phyloP scores from a whole-genome alignment of 1,140 invertebrate species.

The Drosophila lacteicornis region DNA sequence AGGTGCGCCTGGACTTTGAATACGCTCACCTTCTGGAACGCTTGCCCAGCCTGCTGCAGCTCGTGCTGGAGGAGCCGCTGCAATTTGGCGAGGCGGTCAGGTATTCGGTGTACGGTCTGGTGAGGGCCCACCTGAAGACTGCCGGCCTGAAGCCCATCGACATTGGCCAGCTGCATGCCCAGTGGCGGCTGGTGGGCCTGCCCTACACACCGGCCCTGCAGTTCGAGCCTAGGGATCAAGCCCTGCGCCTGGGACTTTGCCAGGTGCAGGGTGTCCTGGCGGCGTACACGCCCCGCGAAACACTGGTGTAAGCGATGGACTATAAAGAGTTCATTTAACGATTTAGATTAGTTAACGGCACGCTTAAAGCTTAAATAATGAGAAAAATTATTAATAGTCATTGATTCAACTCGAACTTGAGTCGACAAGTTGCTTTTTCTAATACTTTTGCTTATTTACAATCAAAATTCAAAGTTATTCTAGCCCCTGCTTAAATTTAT shows the following conservation, averaged over 20 bases:
- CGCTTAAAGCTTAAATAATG: too few relatives aligned
- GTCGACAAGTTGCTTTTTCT: too few relatives aligned
- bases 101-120: constrained; percentile 59
- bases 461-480: too few relatives aligned
- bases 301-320: constrained; percentile 57
- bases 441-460: too few relatives aligned
- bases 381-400: too few relatives aligned
- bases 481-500: too few relatives aligned
- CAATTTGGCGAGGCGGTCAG: constrained; percentile 71
- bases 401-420: too few relatives aligned
- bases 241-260: constrained; percentile 50
- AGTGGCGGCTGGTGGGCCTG: constrained; percentile 65
- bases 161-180: constrained; percentile 70
- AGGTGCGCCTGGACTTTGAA: constrained; percentile 60
- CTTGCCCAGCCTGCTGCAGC: constrained; percentile 44
- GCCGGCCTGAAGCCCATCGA: constrained; percentile 58
- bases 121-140: constrained; percentile 52
- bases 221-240: constrained; percentile 48
- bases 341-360: not conserved
- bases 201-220: constrained; percentile 57
- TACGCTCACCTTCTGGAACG: constrained; percentile 52
- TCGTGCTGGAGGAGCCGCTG: constrained; percentile 64
- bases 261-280: constrained; percentile 68
- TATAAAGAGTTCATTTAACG: too few relatives aligned
- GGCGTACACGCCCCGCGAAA: constrained; percentile 62